Conservation (phyloP, 2,888 invertebrate species). For the Drosophila greeni region DNA sequence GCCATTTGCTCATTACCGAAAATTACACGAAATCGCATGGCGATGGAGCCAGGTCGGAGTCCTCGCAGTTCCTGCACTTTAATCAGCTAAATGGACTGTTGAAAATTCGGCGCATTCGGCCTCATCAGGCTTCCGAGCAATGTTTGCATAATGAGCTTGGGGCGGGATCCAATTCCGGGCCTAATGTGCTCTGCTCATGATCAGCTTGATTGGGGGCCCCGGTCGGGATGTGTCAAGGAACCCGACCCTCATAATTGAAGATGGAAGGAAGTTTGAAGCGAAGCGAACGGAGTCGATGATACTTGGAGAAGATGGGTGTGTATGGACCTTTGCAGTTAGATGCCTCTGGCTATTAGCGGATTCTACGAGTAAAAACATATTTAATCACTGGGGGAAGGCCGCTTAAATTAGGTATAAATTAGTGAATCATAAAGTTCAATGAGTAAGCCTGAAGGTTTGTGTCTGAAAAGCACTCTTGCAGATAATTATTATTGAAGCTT, state of each 20-base stretch:
- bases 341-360: conserved; percentile 10
- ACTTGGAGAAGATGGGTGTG: conserved; percentile 40
- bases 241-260: conserved; percentile 37
- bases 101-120: conserved; percentile 70
- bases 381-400: not conserved
- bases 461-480: too few relatives aligned
- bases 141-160: conserved; percentile 45
- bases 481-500: not conserved
- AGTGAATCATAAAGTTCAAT: conserved; percentile 1
- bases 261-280: not conserved
- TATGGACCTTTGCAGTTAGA: conserved; percentile 27
- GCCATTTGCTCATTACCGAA: conserved; percentile 54
- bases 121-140: conserved; percentile 15
- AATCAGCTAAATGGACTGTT: conserved; percentile 75
- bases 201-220: conserved; percentile 57
- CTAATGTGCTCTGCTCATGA: conserved; percentile 62
- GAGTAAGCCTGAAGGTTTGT: not conserved
- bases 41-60: conserved; percentile 18
- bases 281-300: conserved; percentile 10
- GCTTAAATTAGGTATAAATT: conserved; percentile 8
- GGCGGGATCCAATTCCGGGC: conserved; percentile 50
- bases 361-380: conserved; percentile 8
- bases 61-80: conserved; percentile 45
- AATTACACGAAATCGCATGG: conserved; percentile 51
- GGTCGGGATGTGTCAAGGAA: conserved; percentile 53